These are phyloP conservation scores for Nibea albiflora DNA, from an alignment of 2,113 vertebrate species.

Conservation along the genomic window DNA sequence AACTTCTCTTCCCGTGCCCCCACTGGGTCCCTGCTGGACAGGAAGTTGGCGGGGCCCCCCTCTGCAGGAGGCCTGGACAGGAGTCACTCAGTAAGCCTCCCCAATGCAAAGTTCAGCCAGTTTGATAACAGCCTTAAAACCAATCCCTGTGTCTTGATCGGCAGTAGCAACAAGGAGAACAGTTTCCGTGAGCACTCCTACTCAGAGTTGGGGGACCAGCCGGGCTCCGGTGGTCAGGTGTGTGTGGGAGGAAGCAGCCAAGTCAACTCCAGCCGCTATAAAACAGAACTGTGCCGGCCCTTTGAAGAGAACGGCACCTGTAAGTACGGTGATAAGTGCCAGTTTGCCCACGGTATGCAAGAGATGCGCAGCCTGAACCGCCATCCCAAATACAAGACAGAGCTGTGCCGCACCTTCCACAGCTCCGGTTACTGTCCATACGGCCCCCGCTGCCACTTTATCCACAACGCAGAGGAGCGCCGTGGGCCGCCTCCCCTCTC, in stretches of 20 bases:
- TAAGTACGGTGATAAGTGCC: constrained; percentile 94
- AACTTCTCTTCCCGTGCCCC: constrained; percentile 71
- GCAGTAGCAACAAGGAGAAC: constrained; percentile 77
- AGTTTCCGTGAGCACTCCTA: constrained; percentile 89
- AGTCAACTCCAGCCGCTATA: constrained; percentile 92
- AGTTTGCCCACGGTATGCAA: constrained; percentile 91
- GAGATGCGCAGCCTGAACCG: constrained; percentile 92
- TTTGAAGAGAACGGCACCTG: constrained; percentile 92
- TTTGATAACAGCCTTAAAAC: constrained; percentile 85
- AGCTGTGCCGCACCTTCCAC: constrained; percentile 94
- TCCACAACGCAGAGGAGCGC: constrained; percentile 87
- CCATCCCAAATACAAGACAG: constrained; percentile 95
- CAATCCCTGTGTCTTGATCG: constrained; percentile 72
- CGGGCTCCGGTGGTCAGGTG: constrained; percentile 10
- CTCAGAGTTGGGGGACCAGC: constrained; percentile 87
- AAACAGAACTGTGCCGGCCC: constrained; percentile 92
- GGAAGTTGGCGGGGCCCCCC: constrained; percentile 88
- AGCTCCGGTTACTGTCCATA: constrained; percentile 93
- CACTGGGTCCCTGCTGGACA: constrained; percentile 88
- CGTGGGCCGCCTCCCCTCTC: constrained; percentile 80
- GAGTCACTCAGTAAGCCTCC: constrained; percentile 87
- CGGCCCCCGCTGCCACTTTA: constrained; percentile 82
- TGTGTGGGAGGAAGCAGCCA: constrained; percentile 73
- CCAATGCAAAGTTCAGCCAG: constrained; percentile 87
- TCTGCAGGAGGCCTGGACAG: constrained; percentile 80